A percentile compares a stretch with the other conserved stretches of the same genome.
phyloP scores from a whole-genome alignment of 92 coral and sea anemone species.

The Palythoa grandiflora region DNA sequence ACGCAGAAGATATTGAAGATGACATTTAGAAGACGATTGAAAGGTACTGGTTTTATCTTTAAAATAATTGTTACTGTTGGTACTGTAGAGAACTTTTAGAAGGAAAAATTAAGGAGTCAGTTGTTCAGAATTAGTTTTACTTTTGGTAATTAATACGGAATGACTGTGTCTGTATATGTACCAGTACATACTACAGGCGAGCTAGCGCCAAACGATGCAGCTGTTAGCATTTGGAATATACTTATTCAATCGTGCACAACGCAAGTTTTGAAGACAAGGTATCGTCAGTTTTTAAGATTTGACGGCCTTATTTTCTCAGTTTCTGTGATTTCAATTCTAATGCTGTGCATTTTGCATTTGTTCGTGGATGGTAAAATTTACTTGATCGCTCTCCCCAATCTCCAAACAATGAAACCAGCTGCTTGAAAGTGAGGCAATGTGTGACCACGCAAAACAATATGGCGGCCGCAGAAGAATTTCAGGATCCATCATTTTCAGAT shows the following conservation, averaged over 20 bases:
- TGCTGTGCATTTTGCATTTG: neutral
- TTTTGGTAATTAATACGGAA: neutral
- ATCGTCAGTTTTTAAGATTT: too few species aligned
- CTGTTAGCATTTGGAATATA: too few species aligned
- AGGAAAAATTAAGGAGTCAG: neutral
- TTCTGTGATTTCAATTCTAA: neutral
- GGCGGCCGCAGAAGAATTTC: conserved; percentile 84
- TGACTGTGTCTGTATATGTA: neutral
- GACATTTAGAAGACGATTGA: neutral
- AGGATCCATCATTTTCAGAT: conserved; percentile 85
- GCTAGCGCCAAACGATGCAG: neutral
- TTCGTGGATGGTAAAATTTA: neutral
- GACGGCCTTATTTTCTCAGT: neutral
- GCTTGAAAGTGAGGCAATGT: conserved; percentile 40
- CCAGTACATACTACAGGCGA: too few species aligned
- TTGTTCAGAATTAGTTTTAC: neutral
- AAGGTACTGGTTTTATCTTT: neutral
- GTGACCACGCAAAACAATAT: conserved; percentile 64
- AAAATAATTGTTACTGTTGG: neutral
- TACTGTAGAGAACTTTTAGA: neutral
- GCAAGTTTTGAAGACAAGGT: too few species aligned
- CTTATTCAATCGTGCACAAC: too few species aligned
- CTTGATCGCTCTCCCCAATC: neutral
- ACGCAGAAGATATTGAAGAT: neutral
- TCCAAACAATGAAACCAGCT: neutral